Conservation (phyloP, 2,113 vertebrate genomes). For the Halcyon senegalensis region DNA sequence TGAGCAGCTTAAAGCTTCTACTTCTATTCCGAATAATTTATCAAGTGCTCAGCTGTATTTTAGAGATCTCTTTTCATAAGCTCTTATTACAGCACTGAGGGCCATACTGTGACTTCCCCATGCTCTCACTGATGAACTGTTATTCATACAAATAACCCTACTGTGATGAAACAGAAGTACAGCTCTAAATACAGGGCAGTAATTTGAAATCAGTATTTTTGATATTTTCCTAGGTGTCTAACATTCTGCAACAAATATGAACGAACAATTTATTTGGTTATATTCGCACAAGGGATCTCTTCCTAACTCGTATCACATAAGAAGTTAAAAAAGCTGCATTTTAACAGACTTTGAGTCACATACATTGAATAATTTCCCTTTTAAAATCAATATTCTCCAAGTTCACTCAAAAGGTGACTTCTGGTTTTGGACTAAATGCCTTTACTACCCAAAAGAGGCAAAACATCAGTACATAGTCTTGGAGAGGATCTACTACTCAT, state of each 20-base stretch:
- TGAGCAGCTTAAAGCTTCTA: not conserved
- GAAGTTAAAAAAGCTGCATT: not conserved
- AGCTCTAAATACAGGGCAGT: not conserved
- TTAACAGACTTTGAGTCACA: not conserved
- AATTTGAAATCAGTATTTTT: not conserved
- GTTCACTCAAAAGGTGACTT: not conserved
- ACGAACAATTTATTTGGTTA: not conserved
- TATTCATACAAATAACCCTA: not conserved
- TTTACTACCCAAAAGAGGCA: not conserved
- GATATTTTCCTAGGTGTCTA: not conserved
- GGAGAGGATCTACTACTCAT: not conserved
- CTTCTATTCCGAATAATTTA: conserved; percentile 32
- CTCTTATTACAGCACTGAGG: not conserved
- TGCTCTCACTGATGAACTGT: not conserved
- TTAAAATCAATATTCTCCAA: not conserved
- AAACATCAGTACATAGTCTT: not conserved
- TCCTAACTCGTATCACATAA: not conserved
- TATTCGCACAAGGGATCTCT: not conserved
- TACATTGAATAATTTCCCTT: not conserved
- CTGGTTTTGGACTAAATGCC: not conserved
- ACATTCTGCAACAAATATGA: not conserved
- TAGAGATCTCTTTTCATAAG: not conserved
- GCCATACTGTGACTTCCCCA: not conserved
- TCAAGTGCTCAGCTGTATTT: not conserved
- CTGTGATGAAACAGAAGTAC: not conserved